Percentiles rank a stretch among this genome's conserved stretches.
Conservation (phyloP, 1,140 invertebrate species). For the Pogonomyrmex barbatus region DNA sequence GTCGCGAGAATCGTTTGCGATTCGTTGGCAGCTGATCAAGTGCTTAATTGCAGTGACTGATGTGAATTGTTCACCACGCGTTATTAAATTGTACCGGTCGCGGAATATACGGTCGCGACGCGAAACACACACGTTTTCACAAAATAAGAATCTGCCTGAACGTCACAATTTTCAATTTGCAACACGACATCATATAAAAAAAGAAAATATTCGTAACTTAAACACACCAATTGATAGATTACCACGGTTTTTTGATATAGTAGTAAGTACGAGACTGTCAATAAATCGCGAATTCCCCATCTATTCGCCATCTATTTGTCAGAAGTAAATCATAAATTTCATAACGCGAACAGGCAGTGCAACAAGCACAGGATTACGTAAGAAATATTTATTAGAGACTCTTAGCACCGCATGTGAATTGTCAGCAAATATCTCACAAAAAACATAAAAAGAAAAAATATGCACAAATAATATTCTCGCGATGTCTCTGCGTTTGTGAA, state of each 20-base stretch:
- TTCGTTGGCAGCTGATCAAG: conserved; percentile 48
- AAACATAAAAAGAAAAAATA: not conserved
- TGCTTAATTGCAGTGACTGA: conserved; percentile 41
- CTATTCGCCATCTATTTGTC: not conserved
- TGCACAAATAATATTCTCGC: not conserved
- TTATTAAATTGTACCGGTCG: not conserved
- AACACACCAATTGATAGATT: conserved; percentile 29
- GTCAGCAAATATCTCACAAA: not conserved
- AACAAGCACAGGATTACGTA: not conserved
- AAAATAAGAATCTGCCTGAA: conserved; percentile 5
- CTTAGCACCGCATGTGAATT: not conserved
- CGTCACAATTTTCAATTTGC: conserved; percentile 49
- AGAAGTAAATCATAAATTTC: conserved; percentile 35
- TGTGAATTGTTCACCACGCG: conserved; percentile 1
- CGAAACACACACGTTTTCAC: conserved; percentile 13
- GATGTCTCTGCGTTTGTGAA: too few species aligned
- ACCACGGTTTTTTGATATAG: conserved; percentile 7
- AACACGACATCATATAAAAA: not conserved
- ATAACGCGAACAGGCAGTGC: not conserved
- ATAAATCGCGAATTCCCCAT: conserved; percentile 46
- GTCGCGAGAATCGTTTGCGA: conserved; percentile 17
- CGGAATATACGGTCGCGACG: not conserved
- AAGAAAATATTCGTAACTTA: not conserved
- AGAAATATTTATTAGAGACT: not conserved
- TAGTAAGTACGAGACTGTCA: not conserved